A percentile compares a stretch with the other conserved stretches of the same genome.
Conservation (phyloP, 30 jellyfish, hydroid and myxozoan genomes). For the Haliclystus octoradiatus region DNA sequence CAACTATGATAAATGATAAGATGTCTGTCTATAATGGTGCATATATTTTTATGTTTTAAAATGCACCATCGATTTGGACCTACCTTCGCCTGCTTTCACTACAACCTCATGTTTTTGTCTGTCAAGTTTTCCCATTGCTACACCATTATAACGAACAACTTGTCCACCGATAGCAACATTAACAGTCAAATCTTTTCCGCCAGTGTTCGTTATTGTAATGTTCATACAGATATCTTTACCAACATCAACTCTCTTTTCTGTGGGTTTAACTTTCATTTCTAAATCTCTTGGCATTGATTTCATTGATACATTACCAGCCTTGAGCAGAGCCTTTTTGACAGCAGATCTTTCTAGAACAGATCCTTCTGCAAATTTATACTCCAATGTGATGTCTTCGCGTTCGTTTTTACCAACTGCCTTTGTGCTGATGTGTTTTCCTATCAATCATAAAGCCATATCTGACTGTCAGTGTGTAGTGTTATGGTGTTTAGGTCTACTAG, state of each 20-base stretch:
- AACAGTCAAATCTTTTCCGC: conserved; percentile 17
- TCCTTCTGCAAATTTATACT: conserved; percentile 67
- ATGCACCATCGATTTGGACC: too few relatives aligned
- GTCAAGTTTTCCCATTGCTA: conserved; percentile 15
- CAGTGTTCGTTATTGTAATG: conserved; percentile 44
- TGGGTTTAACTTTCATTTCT: conserved; percentile 48
- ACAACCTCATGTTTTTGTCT: conserved; percentile 13
- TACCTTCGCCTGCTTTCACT: conserved; percentile 32
- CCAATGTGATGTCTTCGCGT: conserved; percentile 61
- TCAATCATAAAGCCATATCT: too few relatives aligned
- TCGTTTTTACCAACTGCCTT: conserved; percentile 62
- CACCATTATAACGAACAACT: conserved; percentile 69
- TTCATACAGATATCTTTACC: conserved; percentile 56
- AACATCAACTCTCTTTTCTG: conserved; percentile 17
- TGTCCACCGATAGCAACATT: conserved; percentile 40
- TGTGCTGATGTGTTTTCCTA: conserved; percentile 74
- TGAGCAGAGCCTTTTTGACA: conserved; percentile 62
- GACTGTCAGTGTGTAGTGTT: too few relatives aligned
- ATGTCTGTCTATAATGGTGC: too few relatives aligned
- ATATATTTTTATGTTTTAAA: too few relatives aligned
- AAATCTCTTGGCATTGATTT: conserved; percentile 32
- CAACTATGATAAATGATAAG: too few relatives aligned
- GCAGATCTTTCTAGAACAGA: conserved; percentile 64
- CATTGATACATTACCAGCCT: conserved; percentile 39
- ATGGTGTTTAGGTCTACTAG: too few relatives aligned